These are phyloP conservation scores for Cygnus buccinator DNA, from an alignment of 2,113 vertebrate genomes.

Conservation along the genomic window DNA sequence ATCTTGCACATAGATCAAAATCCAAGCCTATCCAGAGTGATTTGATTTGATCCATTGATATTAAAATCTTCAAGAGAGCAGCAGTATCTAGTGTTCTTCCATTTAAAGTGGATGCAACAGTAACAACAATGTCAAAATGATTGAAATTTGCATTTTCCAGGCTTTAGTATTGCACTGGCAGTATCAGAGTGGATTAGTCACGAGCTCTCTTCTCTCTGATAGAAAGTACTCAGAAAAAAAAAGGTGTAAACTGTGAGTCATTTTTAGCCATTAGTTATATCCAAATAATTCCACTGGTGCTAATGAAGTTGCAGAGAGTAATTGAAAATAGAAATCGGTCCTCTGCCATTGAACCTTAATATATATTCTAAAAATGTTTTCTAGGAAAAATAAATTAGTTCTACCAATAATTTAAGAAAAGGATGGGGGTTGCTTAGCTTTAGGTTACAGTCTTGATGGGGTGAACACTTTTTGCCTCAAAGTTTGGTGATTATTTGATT, in stretches of 20 bases:
- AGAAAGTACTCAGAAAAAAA: background rate
- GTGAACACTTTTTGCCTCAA: background rate
- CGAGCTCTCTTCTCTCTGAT: background rate
- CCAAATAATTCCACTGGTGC: background rate
- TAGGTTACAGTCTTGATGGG: slow-evolving; percentile 26
- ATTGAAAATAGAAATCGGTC: slow-evolving; percentile 23
- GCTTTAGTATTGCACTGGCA: slow-evolving; percentile 29
- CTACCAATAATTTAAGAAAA: slow-evolving; percentile 13
- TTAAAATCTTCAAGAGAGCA: slow-evolving; percentile 37
- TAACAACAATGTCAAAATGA: slow-evolving; percentile 46
- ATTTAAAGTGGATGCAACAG: slow-evolving; percentile 16
- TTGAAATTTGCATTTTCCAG: slow-evolving; percentile 50
- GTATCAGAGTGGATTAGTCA: background rate
- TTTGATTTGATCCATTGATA: slow-evolving; percentile 60
- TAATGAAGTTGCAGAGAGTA: slow-evolving; percentile 46
- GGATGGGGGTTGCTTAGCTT: slow-evolving; percentile 32
- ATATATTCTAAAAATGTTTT: slow-evolving; percentile 22
- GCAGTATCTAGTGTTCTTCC: slow-evolving; percentile 17
- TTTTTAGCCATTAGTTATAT: slow-evolving; percentile 17
- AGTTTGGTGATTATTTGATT: slow-evolving; percentile 35
- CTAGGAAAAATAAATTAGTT: slow-evolving; percentile 18
- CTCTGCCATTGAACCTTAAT: slow-evolving; percentile 24
- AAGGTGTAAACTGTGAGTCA: background rate
- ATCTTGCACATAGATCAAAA: slow-evolving; percentile 38
- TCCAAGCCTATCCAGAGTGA: slow-evolving; percentile 29